These are phyloP conservation scores for Ammospiza nelsoni DNA, from an alignment of 2,113 vertebrate species.

Conservation along the genomic window DNA sequence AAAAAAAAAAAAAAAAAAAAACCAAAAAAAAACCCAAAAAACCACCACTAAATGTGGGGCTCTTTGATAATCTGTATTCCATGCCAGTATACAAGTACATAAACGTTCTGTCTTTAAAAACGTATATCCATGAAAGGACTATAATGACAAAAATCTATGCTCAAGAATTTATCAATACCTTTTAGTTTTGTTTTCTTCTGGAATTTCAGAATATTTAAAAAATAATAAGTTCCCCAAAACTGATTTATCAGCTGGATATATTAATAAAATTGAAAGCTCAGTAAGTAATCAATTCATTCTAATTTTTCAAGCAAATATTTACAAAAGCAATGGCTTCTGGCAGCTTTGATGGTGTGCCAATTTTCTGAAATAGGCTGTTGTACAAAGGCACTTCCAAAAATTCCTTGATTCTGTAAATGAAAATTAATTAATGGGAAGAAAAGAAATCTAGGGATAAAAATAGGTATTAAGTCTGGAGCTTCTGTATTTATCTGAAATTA, in stretches of 20 bases:
- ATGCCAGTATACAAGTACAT: background rate
- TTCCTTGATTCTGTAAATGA: background rate
- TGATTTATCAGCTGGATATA: background rate
- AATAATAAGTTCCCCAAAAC: background rate
- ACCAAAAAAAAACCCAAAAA: too few species aligned
- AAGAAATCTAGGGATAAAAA: slow-evolving; percentile 50
- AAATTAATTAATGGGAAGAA: slow-evolving; percentile 55
- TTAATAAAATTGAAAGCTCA: background rate
- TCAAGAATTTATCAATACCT: background rate
- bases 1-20: background rate
- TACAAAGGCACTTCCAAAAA: background rate
- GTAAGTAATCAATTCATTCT: background rate
- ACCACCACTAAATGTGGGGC: background rate
- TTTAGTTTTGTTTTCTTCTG: background rate
- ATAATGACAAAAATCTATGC: background rate
- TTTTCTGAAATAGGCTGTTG: background rate
- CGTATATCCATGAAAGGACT: background rate
- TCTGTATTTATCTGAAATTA: slow-evolving; percentile 55
- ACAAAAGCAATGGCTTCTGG: background rate
- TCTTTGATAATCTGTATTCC: background rate
- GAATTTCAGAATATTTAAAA: background rate
- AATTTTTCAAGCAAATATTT: background rate
- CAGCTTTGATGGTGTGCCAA: background rate
- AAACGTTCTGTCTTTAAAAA: background rate
- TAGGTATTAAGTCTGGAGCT: background rate